Conservation (phyloP, 2,797 vertebrate species). For the Oreortyx pictus region DNA sequence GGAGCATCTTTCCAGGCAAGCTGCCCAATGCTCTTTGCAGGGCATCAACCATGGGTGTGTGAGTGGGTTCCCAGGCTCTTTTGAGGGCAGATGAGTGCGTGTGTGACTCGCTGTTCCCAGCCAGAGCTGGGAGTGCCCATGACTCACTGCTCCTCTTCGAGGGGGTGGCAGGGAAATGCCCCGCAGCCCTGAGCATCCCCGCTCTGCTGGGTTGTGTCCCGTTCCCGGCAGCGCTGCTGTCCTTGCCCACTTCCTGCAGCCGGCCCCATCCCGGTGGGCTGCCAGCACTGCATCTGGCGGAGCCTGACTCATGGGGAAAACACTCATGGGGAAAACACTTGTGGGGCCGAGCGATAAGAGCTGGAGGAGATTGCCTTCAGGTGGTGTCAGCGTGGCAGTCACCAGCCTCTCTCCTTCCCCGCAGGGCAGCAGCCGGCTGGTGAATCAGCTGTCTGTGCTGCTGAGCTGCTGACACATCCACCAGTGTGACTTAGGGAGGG, state of each 20-base stretch:
- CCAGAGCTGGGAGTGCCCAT: conserved; percentile 9
- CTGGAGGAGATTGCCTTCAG: conserved; percentile 71
- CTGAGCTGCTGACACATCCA: conserved; percentile 42
- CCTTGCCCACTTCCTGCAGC: conserved; percentile 75
- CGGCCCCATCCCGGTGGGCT: conserved; percentile 51
- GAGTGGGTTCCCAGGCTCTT: conserved; percentile 22
- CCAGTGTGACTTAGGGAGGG: not conserved
- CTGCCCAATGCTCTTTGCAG: not conserved
- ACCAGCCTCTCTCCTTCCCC: conserved; percentile 61
- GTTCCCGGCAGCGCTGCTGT: conserved; percentile 34
- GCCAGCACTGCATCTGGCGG: conserved; percentile 70
- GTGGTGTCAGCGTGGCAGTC: conserved; percentile 74
- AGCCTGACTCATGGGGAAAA: conserved; percentile 78
- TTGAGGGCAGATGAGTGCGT: not conserved
- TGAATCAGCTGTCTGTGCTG: conserved; percentile 81
- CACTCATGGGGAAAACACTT: not conserved
- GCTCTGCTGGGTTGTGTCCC: conserved; percentile 15
- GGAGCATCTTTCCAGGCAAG: not conserved
- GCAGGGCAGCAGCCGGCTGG: conserved; percentile 74
- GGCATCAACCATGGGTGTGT: not conserved
- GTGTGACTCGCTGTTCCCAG: conserved; percentile 43
- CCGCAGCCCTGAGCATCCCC: conserved; percentile 21
- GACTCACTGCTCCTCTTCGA: not conserved
- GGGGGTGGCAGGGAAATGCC: conserved; percentile 19
- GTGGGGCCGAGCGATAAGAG: conserved; percentile 72